Evolutionary conservation across 2,888 invertebrate genomes (phyloP), one percentile per base, ranked within the genome.

Genomic region (Pardosa pseudoannulata): DNA sequence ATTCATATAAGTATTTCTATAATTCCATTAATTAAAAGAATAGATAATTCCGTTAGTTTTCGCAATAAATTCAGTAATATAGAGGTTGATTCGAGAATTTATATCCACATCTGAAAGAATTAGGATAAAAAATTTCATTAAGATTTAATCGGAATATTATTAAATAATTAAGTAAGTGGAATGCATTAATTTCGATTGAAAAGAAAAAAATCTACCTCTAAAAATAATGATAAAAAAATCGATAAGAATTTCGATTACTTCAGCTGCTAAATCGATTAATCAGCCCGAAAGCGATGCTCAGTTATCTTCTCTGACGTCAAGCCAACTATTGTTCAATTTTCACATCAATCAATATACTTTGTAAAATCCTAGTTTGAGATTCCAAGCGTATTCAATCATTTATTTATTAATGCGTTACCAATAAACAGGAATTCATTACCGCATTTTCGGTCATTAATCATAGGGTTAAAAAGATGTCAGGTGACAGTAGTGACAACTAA

Each of bases 401-500:
- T 31, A 23, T 68, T 71, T 64, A 83, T 83, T 82, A 67, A 83
- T 76, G 73, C 19, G 29, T 64, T 64, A 71, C 71, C 82, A 50
- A 76, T 83, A 76, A 41, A 32, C 36, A 65, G n/a, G 46, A 70
- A 83, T 64, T 70, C 71, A 76, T 76, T 76, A 83, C 76, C 41
- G 19, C 41, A 76, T 73, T 85, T 67, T 39, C 27, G 39, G 27
- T 32, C 78, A 85, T 72, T 68, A 72, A 78, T 78, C 56, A 23
- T 16, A 23, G 56, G 23, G 56, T 56, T 56, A 56, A 56, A 56
- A 56, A 56, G 56, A 19, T 56, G 74, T 67, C 39, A 81, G 56
- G 56, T 71, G 75, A 56, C 70, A 46, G 67, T 65, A 78, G 78
- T 78, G 78, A 72, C 72, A 36, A 50, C 72, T 78, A 85, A 85